Evolutionary conservation across 2,797 vertebrate species (phyloP).

Genomic region (Micrastur ruficollis): DNA sequence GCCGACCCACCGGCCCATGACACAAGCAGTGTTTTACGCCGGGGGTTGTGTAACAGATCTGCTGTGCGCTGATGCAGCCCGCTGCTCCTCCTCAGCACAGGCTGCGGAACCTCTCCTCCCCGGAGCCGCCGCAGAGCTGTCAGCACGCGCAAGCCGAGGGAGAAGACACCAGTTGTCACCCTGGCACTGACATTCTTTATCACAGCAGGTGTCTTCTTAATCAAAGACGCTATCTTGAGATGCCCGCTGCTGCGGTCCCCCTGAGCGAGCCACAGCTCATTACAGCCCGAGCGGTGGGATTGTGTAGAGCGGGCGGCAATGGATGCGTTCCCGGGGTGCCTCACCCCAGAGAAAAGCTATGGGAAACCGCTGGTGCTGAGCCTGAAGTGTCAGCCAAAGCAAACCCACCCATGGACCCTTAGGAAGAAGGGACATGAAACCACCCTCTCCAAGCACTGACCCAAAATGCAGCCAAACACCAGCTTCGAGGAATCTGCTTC

Average conservation of each 20-base stretch:
- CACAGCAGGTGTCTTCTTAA: slow-evolving; percentile 6
- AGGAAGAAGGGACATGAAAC: accelerated
- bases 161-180: not conserved
- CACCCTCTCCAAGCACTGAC: not conserved
- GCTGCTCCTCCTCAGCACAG: not conserved
- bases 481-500: not conserved
- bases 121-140: not conserved
- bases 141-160: not conserved
- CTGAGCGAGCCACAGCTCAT: not conserved
- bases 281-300: not conserved
- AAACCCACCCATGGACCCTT: not conserved
- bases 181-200: not conserved
- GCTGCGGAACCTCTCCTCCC: not conserved
- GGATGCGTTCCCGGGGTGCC: not conserved
- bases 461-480: not conserved
- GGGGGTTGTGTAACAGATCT: not conserved
- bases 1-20: not conserved
- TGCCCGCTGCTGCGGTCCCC: not conserved
- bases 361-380: not conserved
- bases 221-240: not conserved
- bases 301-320: accelerated
- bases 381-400: not conserved
- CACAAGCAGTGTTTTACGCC: not conserved
- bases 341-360: not conserved
- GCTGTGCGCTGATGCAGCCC: not conserved